Percentiles rank a stretch among this genome's conserved stretches.
Conservation (phyloP, 2,888 invertebrate species). For the Hoplodrina blanda region DNA sequence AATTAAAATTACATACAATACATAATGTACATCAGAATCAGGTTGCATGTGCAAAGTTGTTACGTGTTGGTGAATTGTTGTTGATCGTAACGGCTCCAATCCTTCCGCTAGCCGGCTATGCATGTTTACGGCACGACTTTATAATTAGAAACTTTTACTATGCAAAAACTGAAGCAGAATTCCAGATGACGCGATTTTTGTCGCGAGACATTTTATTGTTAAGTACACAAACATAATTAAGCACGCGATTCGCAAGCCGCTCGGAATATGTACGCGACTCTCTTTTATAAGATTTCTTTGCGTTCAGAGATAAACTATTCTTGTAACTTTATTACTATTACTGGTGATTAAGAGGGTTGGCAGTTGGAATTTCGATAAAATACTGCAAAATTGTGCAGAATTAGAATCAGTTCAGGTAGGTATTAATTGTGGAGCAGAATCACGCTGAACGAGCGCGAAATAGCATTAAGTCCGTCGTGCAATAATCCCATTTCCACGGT, state of each 20-base stretch:
- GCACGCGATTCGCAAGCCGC: constrained; percentile 42
- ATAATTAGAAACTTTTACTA: constrained; percentile 73
- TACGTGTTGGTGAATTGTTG: constrained; percentile 62
- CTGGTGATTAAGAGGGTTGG: constrained; percentile 22
- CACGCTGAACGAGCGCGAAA: constrained; percentile 78
- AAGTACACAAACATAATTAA: constrained; percentile 43
- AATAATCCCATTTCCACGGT: constrained; percentile 88
- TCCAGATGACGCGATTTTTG: constrained; percentile 50
- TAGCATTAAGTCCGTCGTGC: constrained; percentile 82
- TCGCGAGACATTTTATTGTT: constrained; percentile 46
- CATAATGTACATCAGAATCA: constrained; percentile 50
- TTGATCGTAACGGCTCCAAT: constrained; percentile 65
- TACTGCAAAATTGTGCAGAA: constrained; percentile 48
- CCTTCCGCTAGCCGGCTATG: constrained; percentile 70
- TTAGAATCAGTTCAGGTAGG: constrained; percentile 69
- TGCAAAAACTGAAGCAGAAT: constrained; percentile 64
- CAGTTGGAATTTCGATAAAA: constrained; percentile 34
- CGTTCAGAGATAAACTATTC: constrained; percentile 37
- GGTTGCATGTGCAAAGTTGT: constrained; percentile 63
- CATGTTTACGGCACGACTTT: constrained; percentile 69
- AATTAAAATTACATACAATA: constrained; percentile 47
- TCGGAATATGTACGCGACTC: constrained; percentile 11
- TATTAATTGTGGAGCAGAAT: constrained; percentile 66
- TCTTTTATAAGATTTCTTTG: constrained; percentile 40
- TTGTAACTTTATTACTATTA: constrained; percentile 54